Evolutionary conservation across 2,113 vertebrate genomes (phyloP), one percentile per base, ranked within the genome.

Genomic region (Aptenodytes forsteri): DNA sequence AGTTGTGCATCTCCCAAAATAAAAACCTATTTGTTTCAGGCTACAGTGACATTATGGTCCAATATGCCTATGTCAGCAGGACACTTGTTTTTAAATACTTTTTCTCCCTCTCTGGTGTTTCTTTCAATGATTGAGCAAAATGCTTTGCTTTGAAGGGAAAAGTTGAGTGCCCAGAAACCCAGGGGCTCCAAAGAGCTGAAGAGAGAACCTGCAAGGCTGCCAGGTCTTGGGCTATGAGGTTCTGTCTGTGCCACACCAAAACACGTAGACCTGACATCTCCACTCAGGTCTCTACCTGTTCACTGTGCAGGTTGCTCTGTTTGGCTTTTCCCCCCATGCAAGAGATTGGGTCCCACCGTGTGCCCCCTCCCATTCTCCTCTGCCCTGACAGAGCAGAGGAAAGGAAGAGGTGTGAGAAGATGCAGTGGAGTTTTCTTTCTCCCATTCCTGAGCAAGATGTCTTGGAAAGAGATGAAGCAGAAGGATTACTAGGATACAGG

Each of bases 341-440:
- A 47, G 9, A 56, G 22, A 3, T 2, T 61, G 50, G 9, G 38
- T 38, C 44, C 25, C 62, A 71, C 29, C 1, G 0, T 17, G 8
- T 54, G 21, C 15, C 9, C 13, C 6, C 18, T 44, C 47, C n/a
- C 12, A 2, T 49, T 75, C 49, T 50, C 27, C 13, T 44, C 29
- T 70, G 8, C 20, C 34, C 34, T 76, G 18, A 55, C 12, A 65
- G 67, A 75, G 34, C 25, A 76, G 73, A 67, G 40, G 47, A 79
- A 71, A 82, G 27, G 34, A 40, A 76, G 36, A 86, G 25, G 13
- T 71, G 7, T 54, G 50, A 71, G 50, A 49, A 82, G 18, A 34
- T 36, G 4, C 18, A 54, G 46, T 11, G 6, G 44, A 65, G 36
- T 52, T 54, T 82, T 77, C 23, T 47, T 70, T 59, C 44, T 77